A percentile compares a stretch with the other conserved stretches of the same genome.
These are phyloP conservation scores for Limosa lapponica DNA, from an alignment of 2,797 vertebrate species.

Conservation along the genomic window DNA sequence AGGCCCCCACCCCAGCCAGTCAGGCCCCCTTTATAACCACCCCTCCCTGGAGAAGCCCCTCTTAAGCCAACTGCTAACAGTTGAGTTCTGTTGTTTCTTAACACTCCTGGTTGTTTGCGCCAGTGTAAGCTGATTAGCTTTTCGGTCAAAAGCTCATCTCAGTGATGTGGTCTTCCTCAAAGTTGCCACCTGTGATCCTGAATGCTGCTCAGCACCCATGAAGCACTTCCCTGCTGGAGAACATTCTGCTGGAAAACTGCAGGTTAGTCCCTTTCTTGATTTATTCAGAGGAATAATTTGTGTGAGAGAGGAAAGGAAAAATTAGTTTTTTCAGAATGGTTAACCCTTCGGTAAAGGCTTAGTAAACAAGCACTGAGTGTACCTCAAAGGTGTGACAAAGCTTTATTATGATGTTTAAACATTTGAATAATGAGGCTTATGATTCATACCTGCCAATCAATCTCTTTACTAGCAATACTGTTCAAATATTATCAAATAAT, in stretches of 20 bases:
- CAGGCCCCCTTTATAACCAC: not conserved
- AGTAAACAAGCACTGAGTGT: not conserved
- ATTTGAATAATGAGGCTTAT: not conserved
- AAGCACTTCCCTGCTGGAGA: not conserved
- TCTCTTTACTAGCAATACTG: not conserved
- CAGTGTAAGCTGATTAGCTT: not conserved
- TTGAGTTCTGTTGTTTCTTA: not conserved
- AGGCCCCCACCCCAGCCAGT: not conserved
- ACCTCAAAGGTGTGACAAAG: not conserved
- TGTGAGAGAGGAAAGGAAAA: not conserved
- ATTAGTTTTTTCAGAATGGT: not conserved
- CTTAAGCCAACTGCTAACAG: not conserved
- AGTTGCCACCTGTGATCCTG: not conserved
- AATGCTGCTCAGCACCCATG: not conserved
- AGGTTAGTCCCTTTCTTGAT: not conserved
- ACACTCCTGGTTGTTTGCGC: rapidly evolving
- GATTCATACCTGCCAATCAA: not conserved
- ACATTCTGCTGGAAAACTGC: not conserved
- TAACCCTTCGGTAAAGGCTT: not conserved
- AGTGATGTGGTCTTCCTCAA: not conserved
- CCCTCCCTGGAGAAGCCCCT: rapidly evolving
- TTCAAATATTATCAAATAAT: not conserved
- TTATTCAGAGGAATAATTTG: not conserved
- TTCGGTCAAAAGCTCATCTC: not conserved
- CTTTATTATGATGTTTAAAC: not conserved